These are phyloP conservation scores for Pleuronectes platessa DNA, from an alignment of 2,113 vertebrate species.

Conservation along the genomic window DNA sequence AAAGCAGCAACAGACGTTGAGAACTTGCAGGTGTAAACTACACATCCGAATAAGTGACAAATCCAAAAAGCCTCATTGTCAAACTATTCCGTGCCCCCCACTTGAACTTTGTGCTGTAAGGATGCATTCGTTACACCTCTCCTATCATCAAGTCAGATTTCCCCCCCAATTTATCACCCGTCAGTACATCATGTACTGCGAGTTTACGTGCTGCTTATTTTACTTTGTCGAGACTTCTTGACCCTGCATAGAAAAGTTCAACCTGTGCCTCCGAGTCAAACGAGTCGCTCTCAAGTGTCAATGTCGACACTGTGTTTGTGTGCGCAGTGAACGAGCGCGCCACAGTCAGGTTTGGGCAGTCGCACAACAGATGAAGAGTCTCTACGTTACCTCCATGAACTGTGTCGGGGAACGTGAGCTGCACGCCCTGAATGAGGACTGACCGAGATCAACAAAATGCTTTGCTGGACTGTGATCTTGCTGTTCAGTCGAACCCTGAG, in stretches of 20 bases:
- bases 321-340: not conserved
- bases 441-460: slow-evolving; percentile 21
- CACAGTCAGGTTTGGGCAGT: not conserved
- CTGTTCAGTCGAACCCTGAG: slow-evolving; percentile 32
- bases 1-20: no score
- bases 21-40: no score
- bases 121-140: not conserved
- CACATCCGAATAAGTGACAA: no score
- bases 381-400: not conserved
- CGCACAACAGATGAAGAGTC: not conserved
- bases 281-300: no score
- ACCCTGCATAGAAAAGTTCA: not conserved
- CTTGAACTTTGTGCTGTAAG: no score
- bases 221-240: not conserved
- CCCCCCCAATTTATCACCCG: not conserved
- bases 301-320: slow-evolving; percentile 11
- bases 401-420: not conserved
- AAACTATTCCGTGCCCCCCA: not conserved
- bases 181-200: not conserved
- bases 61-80: not conserved
- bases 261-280: no score
- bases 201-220: not conserved
- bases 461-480: slow-evolving; percentile 18
- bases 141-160: not conserved
- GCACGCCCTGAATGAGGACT: not conserved